A percentile compares a stretch with the other conserved stretches of the same genome.
These are phyloP conservation scores for Mimas tiliae DNA, from an alignment of 2,888 invertebrate genomes.

Conservation along the genomic window DNA sequence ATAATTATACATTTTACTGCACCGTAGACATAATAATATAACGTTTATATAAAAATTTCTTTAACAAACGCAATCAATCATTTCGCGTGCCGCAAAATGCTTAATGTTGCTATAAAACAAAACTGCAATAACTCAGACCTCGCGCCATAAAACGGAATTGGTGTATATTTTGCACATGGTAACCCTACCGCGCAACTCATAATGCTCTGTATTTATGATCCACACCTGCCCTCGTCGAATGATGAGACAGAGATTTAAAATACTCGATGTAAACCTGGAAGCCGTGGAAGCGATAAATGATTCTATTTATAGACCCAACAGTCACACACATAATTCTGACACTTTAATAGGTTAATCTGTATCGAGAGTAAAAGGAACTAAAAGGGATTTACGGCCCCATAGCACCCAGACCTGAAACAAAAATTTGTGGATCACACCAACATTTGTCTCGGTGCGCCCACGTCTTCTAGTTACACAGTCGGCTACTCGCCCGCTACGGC, in stretches of 20 bases:
- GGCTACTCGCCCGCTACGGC: too few relatives aligned
- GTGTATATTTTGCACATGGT: not conserved
- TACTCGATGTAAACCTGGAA: not conserved
- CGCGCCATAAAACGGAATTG: not conserved
- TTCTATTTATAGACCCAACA: too few relatives aligned
- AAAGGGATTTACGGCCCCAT: too few relatives aligned
- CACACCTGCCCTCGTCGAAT: constrained; percentile 1
- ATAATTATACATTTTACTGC: not conserved
- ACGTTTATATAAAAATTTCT: not conserved
- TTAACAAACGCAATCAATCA: not conserved
- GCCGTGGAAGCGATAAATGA: not conserved
- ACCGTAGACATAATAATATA: not conserved
- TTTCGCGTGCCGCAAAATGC: not conserved
- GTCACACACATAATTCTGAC: too few relatives aligned
- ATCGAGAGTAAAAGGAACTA: too few relatives aligned
- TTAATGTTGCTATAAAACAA: not conserved
- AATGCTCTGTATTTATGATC: not conserved
- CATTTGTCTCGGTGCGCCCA: too few relatives aligned
- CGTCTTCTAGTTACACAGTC: too few relatives aligned
- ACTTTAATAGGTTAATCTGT: too few relatives aligned
- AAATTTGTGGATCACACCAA: too few relatives aligned
- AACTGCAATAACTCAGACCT: not conserved
- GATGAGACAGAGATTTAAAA: constrained; percentile 1
- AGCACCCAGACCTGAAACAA: too few relatives aligned
- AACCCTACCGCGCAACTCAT: constrained; percentile 1